These are phyloP conservation scores for Heteronetta atricapilla DNA, from an alignment of 2,113 vertebrate species.

Conservation along the genomic window DNA sequence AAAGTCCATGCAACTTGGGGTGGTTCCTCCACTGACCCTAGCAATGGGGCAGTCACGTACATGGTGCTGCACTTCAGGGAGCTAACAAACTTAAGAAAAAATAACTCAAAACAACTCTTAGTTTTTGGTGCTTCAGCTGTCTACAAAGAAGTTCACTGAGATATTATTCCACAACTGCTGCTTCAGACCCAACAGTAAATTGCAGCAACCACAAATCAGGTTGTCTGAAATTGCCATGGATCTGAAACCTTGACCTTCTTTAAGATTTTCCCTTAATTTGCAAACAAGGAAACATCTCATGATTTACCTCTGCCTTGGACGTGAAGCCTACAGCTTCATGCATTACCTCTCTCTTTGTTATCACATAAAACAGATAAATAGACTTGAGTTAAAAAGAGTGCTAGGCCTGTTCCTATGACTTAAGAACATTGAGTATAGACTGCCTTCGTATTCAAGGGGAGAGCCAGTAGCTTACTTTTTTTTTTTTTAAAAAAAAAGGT, in stretches of 20 bases:
- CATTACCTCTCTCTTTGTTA: neutral
- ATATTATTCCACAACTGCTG: neutral
- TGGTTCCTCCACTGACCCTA: neutral
- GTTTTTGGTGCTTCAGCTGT: neutral
- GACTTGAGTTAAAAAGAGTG: neutral
- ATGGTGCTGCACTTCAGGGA: neutral
- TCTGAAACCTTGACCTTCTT: neutral
- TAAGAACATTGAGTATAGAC: neutral
- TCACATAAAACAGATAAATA: neutral
- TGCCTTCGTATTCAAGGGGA: neutral
- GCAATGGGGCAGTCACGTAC: neutral
- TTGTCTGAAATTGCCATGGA: neutral
- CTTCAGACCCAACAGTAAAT: neutral
- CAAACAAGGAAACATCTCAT: neutral
- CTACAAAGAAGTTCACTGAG: neutral
- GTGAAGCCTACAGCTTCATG: neutral
- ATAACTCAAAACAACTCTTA: neutral
- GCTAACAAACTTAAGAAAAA: neutral
- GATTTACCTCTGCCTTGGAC: neutral
- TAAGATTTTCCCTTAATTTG: neutral
- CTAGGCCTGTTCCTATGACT: neutral
- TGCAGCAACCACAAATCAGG: neutral
- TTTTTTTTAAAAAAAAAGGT: neutral
- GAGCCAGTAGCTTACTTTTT: neutral
- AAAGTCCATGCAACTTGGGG: neutral